Evolutionary conservation across 2,888 invertebrate genomes (phyloP), one percentile per base, ranked within the genome.

Genomic region (Sylvicola fuscatus): DNA sequence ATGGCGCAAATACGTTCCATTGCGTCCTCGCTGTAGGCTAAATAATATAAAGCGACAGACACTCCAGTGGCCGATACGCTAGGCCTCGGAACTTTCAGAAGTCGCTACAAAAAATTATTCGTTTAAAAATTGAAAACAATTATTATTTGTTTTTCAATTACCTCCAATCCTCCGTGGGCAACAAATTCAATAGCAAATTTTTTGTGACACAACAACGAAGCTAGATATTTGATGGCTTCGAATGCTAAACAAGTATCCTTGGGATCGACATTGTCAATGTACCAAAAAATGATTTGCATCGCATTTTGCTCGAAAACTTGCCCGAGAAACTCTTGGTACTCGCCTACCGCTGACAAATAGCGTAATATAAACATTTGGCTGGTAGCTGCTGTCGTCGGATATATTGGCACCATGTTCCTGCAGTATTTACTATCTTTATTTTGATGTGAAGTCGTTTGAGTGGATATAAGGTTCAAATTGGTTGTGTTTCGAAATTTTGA

Each of bases 141-240:
- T 36, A 5, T 5, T 14, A 21, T 27, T n/a, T 21, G 26, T 30
- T 27, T 3, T 27, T 11, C 5, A 13, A 45, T 47, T 41, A 75
- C 75, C 64, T 79, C 77, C 32, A 98, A 56, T 0, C 95, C 97
- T 17, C 81, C 80, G 52, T 75, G 72, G 38, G 81, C 73, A 34
- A 98, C 78, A 56, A 97, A 97, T 54, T 97, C 95, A 21, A 95
- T 75, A 0, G 90, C 87, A 63, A 98, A 95, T 58, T 95, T 95
- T 62, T 97, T 97, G 58, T 98, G 97, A 52, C 95, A 95, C 11
- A 98, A 66, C 40, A 98, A 59, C 0, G 93, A 84, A 0, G 93
- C 84, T 14, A 97, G 64, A 59, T 93, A 97, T 63, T 92, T 89
- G 4, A 97, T 66, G 0, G 93, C 92, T 54, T 97, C 97, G 61